A percentile compares a stretch with the other conserved stretches of the same genome.
Evolutionary conservation across 2,113 vertebrate genomes (phyloP).

Genomic region (Marmota monax): DNA sequence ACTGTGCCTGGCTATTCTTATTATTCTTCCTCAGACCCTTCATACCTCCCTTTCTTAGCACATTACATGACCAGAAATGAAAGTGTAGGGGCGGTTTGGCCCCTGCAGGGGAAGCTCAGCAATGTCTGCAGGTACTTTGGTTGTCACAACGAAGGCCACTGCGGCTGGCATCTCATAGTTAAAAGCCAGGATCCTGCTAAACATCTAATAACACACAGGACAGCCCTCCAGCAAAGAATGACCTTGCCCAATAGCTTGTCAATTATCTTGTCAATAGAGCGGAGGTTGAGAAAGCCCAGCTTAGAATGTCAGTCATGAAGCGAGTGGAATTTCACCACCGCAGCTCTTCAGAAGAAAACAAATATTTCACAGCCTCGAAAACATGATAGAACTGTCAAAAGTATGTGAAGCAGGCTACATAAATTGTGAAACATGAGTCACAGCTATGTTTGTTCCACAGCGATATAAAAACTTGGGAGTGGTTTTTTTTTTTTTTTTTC

Average conservation of each 20-base stretch:
- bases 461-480: neutral
- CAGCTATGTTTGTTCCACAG: constrained; percentile 55
- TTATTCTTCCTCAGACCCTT: neutral
- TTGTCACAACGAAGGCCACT: neutral
- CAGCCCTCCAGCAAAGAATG: neutral
- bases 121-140: neutral
- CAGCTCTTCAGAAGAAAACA: constrained; percentile 62
- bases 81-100: neutral
- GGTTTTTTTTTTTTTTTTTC: neutral
- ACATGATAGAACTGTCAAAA: constrained; percentile 75
- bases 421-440: constrained; percentile 79
- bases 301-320: neutral
- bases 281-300: neutral
- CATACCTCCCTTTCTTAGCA: neutral
- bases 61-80: neutral
- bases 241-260: neutral
- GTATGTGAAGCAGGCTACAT: constrained; percentile 32
- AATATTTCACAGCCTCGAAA: constrained; percentile 69
- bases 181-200: neutral
- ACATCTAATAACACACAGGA: neutral
- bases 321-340: constrained; percentile 2
- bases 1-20: neutral
- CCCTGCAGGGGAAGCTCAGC: neutral
- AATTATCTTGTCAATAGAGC: neutral
- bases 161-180: neutral